Evolutionary conservation across 2,113 vertebrate genomes (phyloP), one percentile per base, ranked within the genome.

Genomic region (Ailuropoda melanoleuca): DNA sequence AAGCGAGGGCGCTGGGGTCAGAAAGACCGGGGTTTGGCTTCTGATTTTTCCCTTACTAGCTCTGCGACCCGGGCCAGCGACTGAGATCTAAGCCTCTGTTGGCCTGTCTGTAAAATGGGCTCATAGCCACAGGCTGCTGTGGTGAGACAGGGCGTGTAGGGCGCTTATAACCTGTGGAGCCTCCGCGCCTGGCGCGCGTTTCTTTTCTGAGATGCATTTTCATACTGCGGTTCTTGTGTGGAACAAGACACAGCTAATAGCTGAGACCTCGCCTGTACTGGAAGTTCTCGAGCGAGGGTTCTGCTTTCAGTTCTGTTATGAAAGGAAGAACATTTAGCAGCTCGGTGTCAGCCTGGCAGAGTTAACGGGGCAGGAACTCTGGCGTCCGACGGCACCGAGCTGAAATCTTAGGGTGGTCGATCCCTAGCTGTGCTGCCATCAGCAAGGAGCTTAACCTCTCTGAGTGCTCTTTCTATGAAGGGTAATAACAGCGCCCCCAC

Each of bases 271-370:
- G 77, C 85, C 50, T 83, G 29, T 46, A 80, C 26, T 95, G 85
- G 64, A 95, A 94, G 70, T 39, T 93, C 64, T 94, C 94, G 9
- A 94, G 9, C 4, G 1, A 78, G 12, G 26, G 43, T 95, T 98
- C 96, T 92, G 95, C 98, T 97, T 98, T 98, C 97, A 72, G 93
- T 98, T 97, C 85, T 96, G 39, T 85, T 95, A 85, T 91, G 81
- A 97, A 81, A 78, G 96, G 55, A 86, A 96, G 55, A 96, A 55
- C 43, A 50, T 86, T 26, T 50, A 55, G 60, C 34, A 34, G 23
- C 58, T 77, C 56, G 39, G 23, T 43, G 55, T 89, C 53, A 78
- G 64, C 66, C 34, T 60, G 56, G 17, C 87, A 92, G n/a, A 58
- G 34, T 46, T 31, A 74, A 68, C 15, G 24, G 24, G 34, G 7